These are phyloP conservation scores for Vireo altiloquus DNA, from an alignment of 2,113 vertebrate species.

Conservation along the genomic window DNA sequence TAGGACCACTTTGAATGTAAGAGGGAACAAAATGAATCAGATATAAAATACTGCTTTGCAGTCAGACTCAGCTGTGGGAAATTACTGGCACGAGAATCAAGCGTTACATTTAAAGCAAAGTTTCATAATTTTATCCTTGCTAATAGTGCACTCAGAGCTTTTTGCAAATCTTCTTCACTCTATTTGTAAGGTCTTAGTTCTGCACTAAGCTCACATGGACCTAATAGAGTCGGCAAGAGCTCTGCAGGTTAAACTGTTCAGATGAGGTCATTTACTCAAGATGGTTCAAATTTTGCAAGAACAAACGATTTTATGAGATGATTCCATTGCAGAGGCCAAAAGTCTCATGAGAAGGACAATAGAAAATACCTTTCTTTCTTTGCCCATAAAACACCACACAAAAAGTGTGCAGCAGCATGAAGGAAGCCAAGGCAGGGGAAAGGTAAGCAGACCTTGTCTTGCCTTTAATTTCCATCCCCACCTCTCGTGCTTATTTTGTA, in stretches of 20 bases:
- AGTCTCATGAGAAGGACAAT: not conserved
- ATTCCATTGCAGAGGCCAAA: not conserved
- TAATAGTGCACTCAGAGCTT: not conserved
- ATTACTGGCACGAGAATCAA: not conserved
- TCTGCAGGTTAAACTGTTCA: not conserved
- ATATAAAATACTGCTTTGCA: not conserved
- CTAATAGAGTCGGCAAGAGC: not conserved
- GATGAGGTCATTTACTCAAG: constrained; percentile 16
- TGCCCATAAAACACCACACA: not conserved
- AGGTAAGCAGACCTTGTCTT: not conserved
- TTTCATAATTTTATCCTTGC: not conserved
- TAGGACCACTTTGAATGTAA: not conserved
- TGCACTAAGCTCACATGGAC: not conserved
- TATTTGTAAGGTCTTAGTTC: not conserved
- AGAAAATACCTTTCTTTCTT: not conserved
- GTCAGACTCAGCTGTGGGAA: not conserved
- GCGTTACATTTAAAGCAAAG: not conserved
- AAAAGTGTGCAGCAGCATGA: not conserved
- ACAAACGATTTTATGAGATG: not conserved
- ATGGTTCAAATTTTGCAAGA: constrained; percentile 13
- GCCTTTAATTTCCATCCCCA: not conserved
- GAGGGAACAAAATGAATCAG: not conserved
- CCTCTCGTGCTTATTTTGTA: not conserved
- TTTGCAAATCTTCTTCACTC: not conserved
- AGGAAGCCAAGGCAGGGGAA: not conserved